These are phyloP conservation scores for Pogonomyrmex californicus DNA, from an alignment of 1,140 invertebrate species.

Conservation along the genomic window DNA sequence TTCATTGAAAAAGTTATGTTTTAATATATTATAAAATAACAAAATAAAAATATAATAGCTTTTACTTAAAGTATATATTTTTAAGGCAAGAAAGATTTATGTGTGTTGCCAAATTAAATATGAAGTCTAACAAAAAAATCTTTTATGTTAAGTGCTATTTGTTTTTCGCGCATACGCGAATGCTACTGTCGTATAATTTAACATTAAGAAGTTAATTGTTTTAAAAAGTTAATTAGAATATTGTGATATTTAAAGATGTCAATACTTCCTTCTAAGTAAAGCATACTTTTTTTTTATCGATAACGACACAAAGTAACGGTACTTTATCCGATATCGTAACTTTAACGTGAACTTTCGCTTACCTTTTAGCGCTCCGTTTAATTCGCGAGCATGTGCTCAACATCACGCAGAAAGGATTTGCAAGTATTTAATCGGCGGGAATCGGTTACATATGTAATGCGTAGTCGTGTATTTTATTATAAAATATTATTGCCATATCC, in stretches of 20 bases:
- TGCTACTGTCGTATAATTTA: not conserved
- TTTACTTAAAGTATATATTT: not conserved
- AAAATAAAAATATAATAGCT: slow-evolving; percentile 6
- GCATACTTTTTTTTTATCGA: not conserved
- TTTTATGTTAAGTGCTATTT: not conserved
- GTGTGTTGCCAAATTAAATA: not conserved
- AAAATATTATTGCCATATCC: slow-evolving; percentile 29
- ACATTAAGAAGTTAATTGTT: not conserved
- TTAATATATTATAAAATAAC: not conserved
- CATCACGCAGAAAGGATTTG: slow-evolving; percentile 58
- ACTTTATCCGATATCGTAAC: slow-evolving; percentile 35
- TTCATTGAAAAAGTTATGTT: not conserved
- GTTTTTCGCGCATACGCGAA: not conserved
- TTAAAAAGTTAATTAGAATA: slow-evolving; percentile 10
- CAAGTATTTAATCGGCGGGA: slow-evolving; percentile 46
- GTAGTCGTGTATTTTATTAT: slow-evolving; percentile 52
- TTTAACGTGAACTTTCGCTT: slow-evolving; percentile 54
- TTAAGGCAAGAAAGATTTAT: not conserved
- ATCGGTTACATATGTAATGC: slow-evolving; percentile 31
- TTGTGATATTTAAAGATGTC: slow-evolving; percentile 3
- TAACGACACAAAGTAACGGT: not conserved
- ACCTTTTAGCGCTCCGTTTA: slow-evolving; percentile 49
- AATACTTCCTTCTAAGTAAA: slow-evolving; percentile 26
- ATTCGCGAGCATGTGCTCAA: slow-evolving; percentile 47
- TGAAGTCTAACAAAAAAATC: not conserved